phyloP scores from a whole-genome alignment of 2,113 vertebrate genomes.

The Pollimyrus isidori region DNA sequence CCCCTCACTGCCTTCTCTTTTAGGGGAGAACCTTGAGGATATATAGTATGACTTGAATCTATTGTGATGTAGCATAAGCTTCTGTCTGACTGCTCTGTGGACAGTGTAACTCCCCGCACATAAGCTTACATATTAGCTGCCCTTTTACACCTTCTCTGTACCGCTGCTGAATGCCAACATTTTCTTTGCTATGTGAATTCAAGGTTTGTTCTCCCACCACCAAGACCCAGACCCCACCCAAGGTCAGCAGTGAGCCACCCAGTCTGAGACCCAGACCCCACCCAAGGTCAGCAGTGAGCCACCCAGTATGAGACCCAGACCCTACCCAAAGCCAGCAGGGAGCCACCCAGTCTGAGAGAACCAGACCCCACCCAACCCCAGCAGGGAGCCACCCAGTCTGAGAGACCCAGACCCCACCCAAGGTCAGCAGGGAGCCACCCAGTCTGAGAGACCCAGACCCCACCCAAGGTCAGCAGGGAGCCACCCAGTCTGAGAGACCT shows the following conservation, averaged over 20 bases:
- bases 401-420: not conserved
- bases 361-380: too few relatives aligned
- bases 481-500: not conserved
- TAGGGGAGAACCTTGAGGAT: not conserved
- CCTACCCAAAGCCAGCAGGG: too few relatives aligned
- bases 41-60: not conserved
- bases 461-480: not conserved
- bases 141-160: not conserved
- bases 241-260: not conserved
- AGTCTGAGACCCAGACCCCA: too few relatives aligned
- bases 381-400: not conserved
- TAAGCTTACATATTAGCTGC: not conserved
- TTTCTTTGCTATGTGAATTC: not conserved
- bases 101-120: not conserved
- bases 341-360: not conserved
- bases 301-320: not conserved
- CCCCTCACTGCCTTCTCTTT: not conserved
- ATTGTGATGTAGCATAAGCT: not conserved
- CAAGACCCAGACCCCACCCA: not conserved
- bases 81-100: not conserved
- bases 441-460: not conserved
- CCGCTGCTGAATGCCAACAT: not conserved
- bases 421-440: not conserved
- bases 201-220: not conserved
- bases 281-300: too few relatives aligned